Conservation (phyloP, 2,797 vertebrate species). For the Carcharodon carcharias region DNA sequence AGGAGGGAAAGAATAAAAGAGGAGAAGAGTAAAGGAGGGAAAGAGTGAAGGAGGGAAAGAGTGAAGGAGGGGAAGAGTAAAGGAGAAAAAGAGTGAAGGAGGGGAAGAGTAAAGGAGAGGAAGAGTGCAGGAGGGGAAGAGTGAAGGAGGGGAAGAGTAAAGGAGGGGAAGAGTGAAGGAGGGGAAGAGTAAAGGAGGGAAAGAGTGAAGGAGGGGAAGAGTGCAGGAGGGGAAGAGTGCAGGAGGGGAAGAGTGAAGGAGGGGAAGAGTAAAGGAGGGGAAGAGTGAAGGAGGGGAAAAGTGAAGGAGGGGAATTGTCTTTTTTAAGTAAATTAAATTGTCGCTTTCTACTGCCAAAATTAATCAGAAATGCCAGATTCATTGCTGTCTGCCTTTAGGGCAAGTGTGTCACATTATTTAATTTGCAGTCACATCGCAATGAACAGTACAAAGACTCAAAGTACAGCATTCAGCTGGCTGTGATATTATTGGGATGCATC, state of each 20-base stretch:
- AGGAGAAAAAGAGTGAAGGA: not conserved
- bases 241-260: no score
- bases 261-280: not conserved
- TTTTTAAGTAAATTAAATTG: not conserved
- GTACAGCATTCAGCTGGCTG: not conserved
- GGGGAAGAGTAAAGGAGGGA: no score
- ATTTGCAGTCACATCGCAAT: not conserved
- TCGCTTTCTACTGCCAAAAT: no score
- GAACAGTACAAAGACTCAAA: not conserved
- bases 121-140: no score
- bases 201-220: no score
- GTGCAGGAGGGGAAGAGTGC: no score
- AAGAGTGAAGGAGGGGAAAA: not conserved
- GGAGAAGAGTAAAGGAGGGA: no score
- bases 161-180: no score
- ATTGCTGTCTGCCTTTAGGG: not conserved
- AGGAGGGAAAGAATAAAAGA: no score
- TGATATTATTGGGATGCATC: not conserved
- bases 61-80: no score
- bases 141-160: no score
- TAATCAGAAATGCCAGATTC: not conserved
- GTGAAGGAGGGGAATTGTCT: not conserved
- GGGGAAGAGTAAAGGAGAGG: no score
- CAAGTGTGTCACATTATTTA: not conserved
- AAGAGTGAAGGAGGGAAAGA: not conserved